Conservation (phyloP, 1,140 invertebrate species). For the Paramacrobiotus metropolitanus region DNA sequence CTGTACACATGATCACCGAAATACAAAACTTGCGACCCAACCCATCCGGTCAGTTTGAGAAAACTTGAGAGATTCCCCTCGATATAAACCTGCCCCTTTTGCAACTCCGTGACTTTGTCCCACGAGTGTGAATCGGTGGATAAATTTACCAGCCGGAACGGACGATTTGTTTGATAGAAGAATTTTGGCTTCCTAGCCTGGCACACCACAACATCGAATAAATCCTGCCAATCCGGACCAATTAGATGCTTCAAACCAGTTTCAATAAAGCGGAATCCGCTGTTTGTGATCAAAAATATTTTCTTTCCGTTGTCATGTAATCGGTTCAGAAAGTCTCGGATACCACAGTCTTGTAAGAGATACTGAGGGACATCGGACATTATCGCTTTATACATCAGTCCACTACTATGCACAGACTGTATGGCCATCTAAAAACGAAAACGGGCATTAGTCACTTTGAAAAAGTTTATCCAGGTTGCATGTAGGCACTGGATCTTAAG, state of each 20-base stretch:
- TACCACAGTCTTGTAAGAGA: constrained; percentile 32
- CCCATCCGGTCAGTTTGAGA: constrained; percentile 72
- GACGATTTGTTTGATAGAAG: constrained; percentile 52
- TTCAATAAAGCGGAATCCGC: constrained; percentile 88
- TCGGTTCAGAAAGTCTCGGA: constrained; percentile 48
- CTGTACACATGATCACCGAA: constrained; percentile 95
- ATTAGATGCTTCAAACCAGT: constrained; percentile 70
- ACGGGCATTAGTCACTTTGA: no score
- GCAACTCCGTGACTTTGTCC: constrained; percentile 60
- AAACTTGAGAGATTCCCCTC: constrained; percentile 79
- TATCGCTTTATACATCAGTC: constrained; percentile 21
- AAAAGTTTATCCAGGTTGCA: no score
- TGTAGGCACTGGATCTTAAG: no score
- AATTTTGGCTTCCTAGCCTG: constrained; percentile 84
- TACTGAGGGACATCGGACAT: constrained; percentile 18
- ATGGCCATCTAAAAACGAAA: constrained; percentile 12
- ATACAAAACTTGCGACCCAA: constrained; percentile 70
- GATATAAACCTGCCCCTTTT: constrained; percentile 72
- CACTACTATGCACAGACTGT: constrained; percentile 21
- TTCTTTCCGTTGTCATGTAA: constrained; percentile 52
- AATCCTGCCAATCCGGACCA: constrained; percentile 63
- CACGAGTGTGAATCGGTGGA: constrained; percentile 51
- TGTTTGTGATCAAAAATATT: constrained; percentile 85
- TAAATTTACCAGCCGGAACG: constrained; percentile 14
- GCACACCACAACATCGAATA: constrained; percentile 82